Base-by-base conservation (phyloP, 2,797 vertebrate genomes). In the Galago senegalensis region DNA sequence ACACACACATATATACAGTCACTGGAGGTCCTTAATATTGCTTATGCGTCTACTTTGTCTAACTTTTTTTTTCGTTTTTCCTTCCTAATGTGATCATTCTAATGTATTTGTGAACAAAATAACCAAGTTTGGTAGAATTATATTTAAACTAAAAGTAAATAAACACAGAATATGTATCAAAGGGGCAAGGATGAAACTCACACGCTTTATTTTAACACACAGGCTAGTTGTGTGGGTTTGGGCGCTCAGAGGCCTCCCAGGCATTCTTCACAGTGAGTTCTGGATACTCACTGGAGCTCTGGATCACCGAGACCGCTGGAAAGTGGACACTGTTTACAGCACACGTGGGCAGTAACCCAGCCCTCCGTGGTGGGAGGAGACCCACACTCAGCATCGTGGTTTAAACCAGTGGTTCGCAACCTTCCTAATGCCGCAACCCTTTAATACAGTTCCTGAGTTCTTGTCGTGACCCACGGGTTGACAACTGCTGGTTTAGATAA, bases 271-370 rank as follows among this genome's bases (percentile, higher is more conserved):
- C 2, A 17, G 1, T 5, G 34, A 43, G 25, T 21, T 34, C 49
- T 1, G 3, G 49, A 18, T 0, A 2, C 17, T 20, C 34, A 34
- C 34, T 34, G 34, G 34, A 34, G 69, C 18, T 58, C 60, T 17
- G 60, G 37, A 16, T 63, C 25, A 53, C 70, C 0, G 5, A 49
- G 40, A 13, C 4, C 1, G 0, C 60, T 40, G 63, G 37, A 46
- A 9, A 18, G 18, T 23, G 29, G 60, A 6, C 53, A 7, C 27
- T 34, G 61, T 31, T 20, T 0, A 20, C 1, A 53, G 83, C 4
- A 8, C 12, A 2, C 5, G 0, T 2, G 46, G 34, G n/a, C 25
- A 11, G 20, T 2, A 5, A 10, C 11, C 2, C 8, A 13, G 31
- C 16, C 49, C 73, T 40, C 5, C 5, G 61, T 2, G 73, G 49